Conservation (phyloP, 2,888 invertebrate species). For the Magallana nippona region DNA sequence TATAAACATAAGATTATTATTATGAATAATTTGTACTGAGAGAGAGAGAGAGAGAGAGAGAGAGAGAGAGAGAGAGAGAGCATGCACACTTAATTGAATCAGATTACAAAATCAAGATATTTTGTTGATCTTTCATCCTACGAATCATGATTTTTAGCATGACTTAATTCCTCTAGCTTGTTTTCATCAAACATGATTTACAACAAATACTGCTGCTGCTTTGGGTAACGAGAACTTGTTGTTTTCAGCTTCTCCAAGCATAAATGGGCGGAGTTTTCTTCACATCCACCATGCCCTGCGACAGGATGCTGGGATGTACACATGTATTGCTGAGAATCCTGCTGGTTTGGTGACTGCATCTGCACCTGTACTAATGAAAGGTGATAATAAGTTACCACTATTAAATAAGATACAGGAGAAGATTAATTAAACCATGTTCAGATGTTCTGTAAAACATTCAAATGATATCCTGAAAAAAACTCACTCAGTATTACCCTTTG, state of each 20-base stretch:
- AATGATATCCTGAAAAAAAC: too few relatives aligned
- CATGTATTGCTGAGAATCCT: conserved; percentile 78
- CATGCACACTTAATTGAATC: not conserved
- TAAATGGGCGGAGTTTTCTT: conserved; percentile 74
- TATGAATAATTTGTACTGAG: too few relatives aligned
- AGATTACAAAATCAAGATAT: not conserved
- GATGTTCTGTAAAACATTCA: too few relatives aligned
- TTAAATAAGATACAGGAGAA: too few relatives aligned
- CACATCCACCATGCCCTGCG: conserved; percentile 72
- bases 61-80: not conserved
- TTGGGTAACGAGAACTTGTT: not conserved
- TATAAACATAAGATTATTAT: too few relatives aligned
- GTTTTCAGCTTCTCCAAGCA: conserved; percentile 72
- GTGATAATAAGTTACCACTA: conserved; percentile 54
- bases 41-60: not conserved
- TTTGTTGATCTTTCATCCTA: not conserved
- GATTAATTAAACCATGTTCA: too few relatives aligned
- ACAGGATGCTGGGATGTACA: conserved; percentile 78
- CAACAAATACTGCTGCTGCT: too few relatives aligned
- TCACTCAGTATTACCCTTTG: too few relatives aligned
- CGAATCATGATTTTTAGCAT: too few relatives aligned
- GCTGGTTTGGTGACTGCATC: conserved; percentile 75
- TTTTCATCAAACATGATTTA: too few relatives aligned
- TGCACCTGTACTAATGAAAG: conserved; percentile 75
- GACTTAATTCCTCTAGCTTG: too few relatives aligned